Evolutionary conservation across 2,888 invertebrate genomes (phyloP), one percentile per base, ranked within the genome.

Genomic region (Pyrochroa serraticornis): DNA sequence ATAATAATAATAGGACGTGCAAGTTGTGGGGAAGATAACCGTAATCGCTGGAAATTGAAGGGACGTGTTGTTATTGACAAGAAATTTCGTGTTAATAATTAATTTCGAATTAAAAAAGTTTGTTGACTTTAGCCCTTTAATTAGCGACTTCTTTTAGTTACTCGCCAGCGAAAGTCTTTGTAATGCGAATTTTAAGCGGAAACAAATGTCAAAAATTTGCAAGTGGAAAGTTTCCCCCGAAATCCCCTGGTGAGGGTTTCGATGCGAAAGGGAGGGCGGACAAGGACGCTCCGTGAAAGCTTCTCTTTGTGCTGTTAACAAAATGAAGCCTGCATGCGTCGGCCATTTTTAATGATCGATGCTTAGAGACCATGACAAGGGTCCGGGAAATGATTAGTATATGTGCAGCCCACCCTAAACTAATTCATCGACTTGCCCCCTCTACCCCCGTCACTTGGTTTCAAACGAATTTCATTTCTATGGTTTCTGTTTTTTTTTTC

Each of bases 381-480:
- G 59, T 68, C 71, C 70, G 67, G 59, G 70, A 73, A 73, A 71
- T 73, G 72, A 73, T 72, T 71, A 72, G 74, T 72, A 71, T 73
- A 5, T 22, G 70, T 72, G 71, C 49, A 48, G 47, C 58, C 55
- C 50, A 50, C 65, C 60, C 50, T 49, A 49, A 54, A 56, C 56
- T 56, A 56, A 56, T 56, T 49, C 56, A 56, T 50, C 45, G 49
- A 49, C 37, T 36, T 43, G 30, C 46, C 43, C 48, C 48, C 48
- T 35, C 35, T 31, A n/a, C 30, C 53, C 42, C 6, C 33, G 14
- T 35, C 43, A 36, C 42, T 41, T 2, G 22, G 22, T 2, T 5
- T 31, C 54, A 55, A 30, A 55, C 54, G 54, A 47, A 48, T 50
- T 50, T 50, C 56, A 50, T 51, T 60, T 58, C 53, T 64, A 62